Evolutionary conservation across 2,113 vertebrate species (phyloP).

Genomic region (Cottus gobio): DNA sequence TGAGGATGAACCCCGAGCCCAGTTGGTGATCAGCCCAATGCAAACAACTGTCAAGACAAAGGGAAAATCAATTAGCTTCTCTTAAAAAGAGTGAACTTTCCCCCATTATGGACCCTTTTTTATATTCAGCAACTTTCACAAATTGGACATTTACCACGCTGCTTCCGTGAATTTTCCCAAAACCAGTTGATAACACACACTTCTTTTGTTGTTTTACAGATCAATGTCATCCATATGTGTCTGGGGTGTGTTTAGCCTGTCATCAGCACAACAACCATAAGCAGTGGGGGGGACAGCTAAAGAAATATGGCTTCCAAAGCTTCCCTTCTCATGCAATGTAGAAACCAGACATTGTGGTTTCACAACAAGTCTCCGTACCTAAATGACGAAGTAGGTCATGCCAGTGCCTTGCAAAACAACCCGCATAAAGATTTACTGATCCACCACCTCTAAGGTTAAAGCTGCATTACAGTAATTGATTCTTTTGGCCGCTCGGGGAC

Average conservation of each 20-base stretch:
- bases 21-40: conserved; percentile 21
- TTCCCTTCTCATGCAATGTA: conserved; percentile 18
- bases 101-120: not conserved
- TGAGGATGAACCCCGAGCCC: conserved; percentile 24
- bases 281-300: not conserved
- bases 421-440: not conserved
- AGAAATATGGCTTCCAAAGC: conserved; percentile 15
- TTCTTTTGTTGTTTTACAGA: not conserved
- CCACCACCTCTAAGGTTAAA: not conserved
- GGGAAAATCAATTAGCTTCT: conserved; percentile 25
- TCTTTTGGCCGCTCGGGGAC: not conserved
- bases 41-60: conserved; percentile 6
- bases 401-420: conserved; percentile 31
- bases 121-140: not conserved
- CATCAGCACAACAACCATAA: not conserved
- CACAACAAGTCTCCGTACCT: conserved; percentile 49
- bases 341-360: conserved; percentile 45
- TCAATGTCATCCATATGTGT: not conserved
- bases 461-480: not conserved
- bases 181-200: not conserved
- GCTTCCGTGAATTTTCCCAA: not conserved
- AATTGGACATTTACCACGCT: not conserved
- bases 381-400: conserved; percentile 45
- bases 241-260: not conserved
- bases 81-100: not conserved